Evolutionary conservation across 2,797 vertebrate species (phyloP).

Genomic region (Eurystomus glaucurus): DNA sequence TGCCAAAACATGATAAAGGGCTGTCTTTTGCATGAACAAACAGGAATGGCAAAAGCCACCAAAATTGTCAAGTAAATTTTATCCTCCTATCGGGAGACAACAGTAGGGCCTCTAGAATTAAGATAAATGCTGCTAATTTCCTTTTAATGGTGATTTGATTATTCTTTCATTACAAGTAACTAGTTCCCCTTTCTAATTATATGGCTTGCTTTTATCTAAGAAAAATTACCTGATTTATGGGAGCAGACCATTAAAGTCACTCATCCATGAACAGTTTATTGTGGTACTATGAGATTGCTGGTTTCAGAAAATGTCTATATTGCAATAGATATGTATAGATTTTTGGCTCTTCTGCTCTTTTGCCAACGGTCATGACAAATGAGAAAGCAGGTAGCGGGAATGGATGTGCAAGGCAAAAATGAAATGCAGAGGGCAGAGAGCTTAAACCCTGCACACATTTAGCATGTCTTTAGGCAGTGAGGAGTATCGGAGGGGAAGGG

Average conservation of each 20-base stretch:
- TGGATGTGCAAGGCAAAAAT: neutral
- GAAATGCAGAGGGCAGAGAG: neutral
- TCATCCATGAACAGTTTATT: slow-evolving; percentile 21
- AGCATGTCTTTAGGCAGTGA: neutral
- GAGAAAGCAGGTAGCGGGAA: neutral
- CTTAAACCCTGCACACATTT: neutral
- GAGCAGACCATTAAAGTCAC: slow-evolving; percentile 3
- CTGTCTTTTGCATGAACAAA: neutral
- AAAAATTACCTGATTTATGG: slow-evolving; percentile 21
- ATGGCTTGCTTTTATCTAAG: slow-evolving; percentile 46
- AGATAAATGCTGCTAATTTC: slow-evolving; percentile 57
- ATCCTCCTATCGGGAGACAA: neutral
- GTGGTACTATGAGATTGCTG: slow-evolving; percentile 17
- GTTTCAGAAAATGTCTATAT: slow-evolving; percentile 4
- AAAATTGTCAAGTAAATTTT: slow-evolving; percentile 7
- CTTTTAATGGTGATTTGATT: slow-evolving; percentile 60
- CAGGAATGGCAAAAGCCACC: neutral
- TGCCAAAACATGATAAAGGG: neutral
- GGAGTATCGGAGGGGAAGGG: neutral
- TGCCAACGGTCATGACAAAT: neutral
- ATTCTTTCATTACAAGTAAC: slow-evolving; percentile 57
- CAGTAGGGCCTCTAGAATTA: slow-evolving; percentile 22
- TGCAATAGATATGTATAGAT: neutral
- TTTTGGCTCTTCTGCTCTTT: neutral
- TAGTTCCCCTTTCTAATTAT: slow-evolving; percentile 65